These are phyloP conservation scores for Myopa tessellatipennis DNA, from an alignment of 2,888 invertebrate genomes.

Conservation along the genomic window DNA sequence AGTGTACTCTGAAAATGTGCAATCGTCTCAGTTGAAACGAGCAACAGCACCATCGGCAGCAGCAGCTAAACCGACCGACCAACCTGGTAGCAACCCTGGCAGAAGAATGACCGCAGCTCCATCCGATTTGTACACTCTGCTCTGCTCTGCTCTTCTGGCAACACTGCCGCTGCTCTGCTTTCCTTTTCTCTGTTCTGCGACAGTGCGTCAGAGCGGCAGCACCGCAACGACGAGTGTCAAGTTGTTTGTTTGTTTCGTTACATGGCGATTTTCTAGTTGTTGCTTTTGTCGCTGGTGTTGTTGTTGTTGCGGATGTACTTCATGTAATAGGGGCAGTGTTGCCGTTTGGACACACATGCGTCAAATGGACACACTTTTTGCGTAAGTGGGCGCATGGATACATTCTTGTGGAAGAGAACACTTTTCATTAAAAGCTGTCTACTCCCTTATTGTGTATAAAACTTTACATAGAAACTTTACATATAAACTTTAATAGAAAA, in stretches of 20 bases:
- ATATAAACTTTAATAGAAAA: too few species aligned
- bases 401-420: too few species aligned
- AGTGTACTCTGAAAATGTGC: not conserved
- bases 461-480: too few species aligned
- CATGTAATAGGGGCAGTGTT: not conserved
- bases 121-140: constrained; percentile 26
- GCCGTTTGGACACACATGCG: too few species aligned
- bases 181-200: not conserved
- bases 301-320: not conserved
- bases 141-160: not conserved
- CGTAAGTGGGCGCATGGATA: too few species aligned
- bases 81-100: not conserved
- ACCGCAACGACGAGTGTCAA: not conserved
- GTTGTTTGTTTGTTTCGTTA: constrained; percentile 44
- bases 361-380: too few species aligned
- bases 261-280: constrained; percentile 9
- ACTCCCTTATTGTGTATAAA: too few species aligned
- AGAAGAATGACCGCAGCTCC: constrained; percentile 40
- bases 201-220: not conserved
- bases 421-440: too few species aligned
- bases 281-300: not conserved
- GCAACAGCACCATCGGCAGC: constrained; percentile 30
- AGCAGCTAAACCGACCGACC: not conserved
- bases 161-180: too few species aligned
- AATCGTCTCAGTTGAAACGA: not conserved